phyloP scores from a whole-genome alignment of 2,888 invertebrate genomes.

The Amphipoea oculea region DNA sequence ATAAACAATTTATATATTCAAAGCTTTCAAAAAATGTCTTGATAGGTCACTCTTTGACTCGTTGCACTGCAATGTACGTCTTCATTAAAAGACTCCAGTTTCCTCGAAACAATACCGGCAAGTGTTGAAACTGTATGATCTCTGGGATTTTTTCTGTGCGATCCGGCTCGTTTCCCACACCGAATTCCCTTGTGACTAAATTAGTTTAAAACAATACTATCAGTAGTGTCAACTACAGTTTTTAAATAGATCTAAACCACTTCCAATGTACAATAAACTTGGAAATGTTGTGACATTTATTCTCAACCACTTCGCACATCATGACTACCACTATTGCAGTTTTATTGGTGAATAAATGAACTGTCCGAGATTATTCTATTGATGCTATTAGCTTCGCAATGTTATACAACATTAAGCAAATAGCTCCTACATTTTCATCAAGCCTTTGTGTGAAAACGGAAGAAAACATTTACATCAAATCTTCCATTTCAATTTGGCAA shows the following conservation, averaged over 20 bases:
- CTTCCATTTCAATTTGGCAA: conserved; percentile 48
- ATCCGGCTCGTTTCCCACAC: conserved; percentile 81
- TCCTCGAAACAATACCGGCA: conserved; percentile 79
- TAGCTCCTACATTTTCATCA: conserved; percentile 23
- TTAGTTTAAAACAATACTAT: conserved; percentile 82
- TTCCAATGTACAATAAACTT: conserved; percentile 46
- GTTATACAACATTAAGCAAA: conserved; percentile 35
- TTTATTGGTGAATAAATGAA: conserved; percentile 26
- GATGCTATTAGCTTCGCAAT: conserved; percentile 12
- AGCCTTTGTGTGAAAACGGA: conserved; percentile 40
- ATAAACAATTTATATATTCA: not conserved
- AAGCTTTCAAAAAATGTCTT: conserved; percentile 27
- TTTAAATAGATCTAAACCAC: conserved; percentile 61
- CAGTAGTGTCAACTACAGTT: conserved; percentile 69
- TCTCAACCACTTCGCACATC: conserved; percentile 26
- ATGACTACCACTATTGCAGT: conserved; percentile 30
- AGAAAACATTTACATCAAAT: conserved; percentile 66
- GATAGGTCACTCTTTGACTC: conserved; percentile 42
- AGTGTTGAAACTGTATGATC: conserved; percentile 80
- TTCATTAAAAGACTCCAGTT: conserved; percentile 73
- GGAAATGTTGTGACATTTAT: conserved; percentile 59
- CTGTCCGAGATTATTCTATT: conserved; percentile 30
- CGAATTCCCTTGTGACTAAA: conserved; percentile 84
- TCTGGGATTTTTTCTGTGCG: conserved; percentile 83
- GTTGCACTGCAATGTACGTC: conserved; percentile 54